phyloP scores from a whole-genome alignment of 1,140 invertebrate species.

The Monomorium pharaonis region DNA sequence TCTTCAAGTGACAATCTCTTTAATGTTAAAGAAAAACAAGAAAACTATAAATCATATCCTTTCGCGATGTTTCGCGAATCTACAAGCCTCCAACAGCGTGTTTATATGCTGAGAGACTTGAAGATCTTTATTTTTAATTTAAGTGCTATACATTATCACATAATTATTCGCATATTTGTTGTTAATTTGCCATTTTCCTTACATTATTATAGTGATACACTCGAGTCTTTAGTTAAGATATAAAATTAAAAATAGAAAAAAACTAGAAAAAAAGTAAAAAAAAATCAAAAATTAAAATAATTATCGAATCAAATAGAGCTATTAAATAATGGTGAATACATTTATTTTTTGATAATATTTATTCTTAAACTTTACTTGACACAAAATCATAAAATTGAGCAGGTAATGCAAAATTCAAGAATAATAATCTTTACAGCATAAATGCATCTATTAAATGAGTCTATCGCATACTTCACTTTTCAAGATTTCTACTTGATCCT shows the following conservation, averaged over 20 bases:
- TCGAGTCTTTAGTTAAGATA: background rate
- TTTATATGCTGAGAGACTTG: background rate
- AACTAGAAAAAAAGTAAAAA: background rate
- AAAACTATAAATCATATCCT: conserved; percentile 14
- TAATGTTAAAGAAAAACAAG: background rate
- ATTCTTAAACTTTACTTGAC: background rate
- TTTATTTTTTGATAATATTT: background rate
- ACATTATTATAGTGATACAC: background rate
- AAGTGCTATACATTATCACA: background rate
- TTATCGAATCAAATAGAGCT: background rate
- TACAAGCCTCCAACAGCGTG: background rate
- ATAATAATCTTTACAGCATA: conserved; percentile 9
- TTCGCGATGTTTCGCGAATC: background rate
- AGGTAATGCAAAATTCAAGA: background rate
- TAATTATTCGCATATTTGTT: background rate
- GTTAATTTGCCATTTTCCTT: background rate
- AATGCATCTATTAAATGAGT: conserved; percentile 6
- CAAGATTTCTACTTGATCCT: conserved; percentile 34
- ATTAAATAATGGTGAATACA: background rate
- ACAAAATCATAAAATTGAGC: background rate
- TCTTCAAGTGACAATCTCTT: background rate
- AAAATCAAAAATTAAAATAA: background rate
- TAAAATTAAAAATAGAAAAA: background rate
- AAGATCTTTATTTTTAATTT: conserved; percentile 5
- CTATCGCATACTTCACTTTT: background rate